A percentile compares a stretch with the other conserved stretches of the same genome.
These are phyloP conservation scores for Xestobium rufovillosum DNA, from an alignment of 2,888 invertebrate genomes.

Conservation along the genomic window DNA sequence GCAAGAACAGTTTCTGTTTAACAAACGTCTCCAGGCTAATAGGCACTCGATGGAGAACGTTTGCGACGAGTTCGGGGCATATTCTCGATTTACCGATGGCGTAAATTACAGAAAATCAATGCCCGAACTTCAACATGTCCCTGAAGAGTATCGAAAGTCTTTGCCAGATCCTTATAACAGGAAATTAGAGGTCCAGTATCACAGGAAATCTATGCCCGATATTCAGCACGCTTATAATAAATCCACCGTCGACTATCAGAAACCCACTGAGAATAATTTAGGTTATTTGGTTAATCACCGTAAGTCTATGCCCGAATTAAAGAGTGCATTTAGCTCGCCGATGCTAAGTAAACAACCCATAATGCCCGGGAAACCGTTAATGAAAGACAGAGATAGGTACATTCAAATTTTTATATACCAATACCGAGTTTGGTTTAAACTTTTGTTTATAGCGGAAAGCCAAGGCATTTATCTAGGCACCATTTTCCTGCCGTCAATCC, in stretches of 20 bases:
- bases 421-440: too few relatives aligned
- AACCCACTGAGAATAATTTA: slow-evolving; percentile 23
- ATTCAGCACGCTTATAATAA: slow-evolving; percentile 35
- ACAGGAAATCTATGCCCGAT: slow-evolving; percentile 38
- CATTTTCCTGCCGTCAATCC: slow-evolving; percentile 65
- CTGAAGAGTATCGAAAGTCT: slow-evolving; percentile 29
- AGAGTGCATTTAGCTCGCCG: slow-evolving; percentile 40
- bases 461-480: slow-evolving; percentile 60
- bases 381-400: slow-evolving; percentile 12
- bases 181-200: slow-evolving; percentile 16
- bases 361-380: slow-evolving; percentile 51
- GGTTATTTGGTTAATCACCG: slow-evolving; percentile 26
- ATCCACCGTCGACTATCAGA: slow-evolving; percentile 18
- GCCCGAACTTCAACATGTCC: slow-evolving; percentile 35
- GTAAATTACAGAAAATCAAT: slow-evolving; percentile 38
- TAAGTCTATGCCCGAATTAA: slow-evolving; percentile 39
- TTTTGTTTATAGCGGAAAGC: slow-evolving; percentile 17
- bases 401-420: too few relatives aligned
- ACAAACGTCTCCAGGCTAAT: slow-evolving; percentile 47
- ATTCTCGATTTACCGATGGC: slow-evolving; percentile 12
- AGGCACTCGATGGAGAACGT: slow-evolving; percentile 40
- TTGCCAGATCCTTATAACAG: slow-evolving; percentile 26
- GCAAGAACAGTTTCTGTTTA: slow-evolving; percentile 60
- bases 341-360: slow-evolving; percentile 41
- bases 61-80: slow-evolving; percentile 32